These are phyloP conservation scores for Meteorus cinctellus DNA, from an alignment of 2,888 invertebrate genomes.

Conservation along the genomic window DNA sequence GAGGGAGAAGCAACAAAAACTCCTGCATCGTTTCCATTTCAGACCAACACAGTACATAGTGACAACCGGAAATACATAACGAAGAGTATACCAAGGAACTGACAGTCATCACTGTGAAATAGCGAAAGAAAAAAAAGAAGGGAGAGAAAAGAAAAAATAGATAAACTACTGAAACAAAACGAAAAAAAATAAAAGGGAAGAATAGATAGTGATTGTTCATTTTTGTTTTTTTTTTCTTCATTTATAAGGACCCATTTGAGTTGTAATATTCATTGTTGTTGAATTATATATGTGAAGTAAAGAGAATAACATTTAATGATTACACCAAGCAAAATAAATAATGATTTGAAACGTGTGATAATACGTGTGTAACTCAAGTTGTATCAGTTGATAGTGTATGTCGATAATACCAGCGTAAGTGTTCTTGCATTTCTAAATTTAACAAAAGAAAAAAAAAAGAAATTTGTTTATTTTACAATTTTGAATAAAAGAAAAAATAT, in stretches of 20 bases:
- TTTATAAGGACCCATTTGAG: not conserved
- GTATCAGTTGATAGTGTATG: not conserved
- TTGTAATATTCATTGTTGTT: not conserved
- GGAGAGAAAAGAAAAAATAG: too few relatives aligned
- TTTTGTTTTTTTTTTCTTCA: not conserved
- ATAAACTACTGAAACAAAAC: not conserved
- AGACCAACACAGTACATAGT: constrained; percentile 14
- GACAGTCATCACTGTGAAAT: not conserved
- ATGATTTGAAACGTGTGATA: not conserved
- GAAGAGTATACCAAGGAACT: constrained; percentile 1
- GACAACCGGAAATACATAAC: constrained; percentile 5
- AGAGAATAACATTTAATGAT: not conserved
- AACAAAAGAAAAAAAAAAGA: not conserved
- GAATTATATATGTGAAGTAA: not conserved
- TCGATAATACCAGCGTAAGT: not conserved
- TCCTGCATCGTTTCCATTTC: not conserved
- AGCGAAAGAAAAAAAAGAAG: not conserved
- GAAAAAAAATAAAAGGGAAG: not conserved
- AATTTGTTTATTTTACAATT: not conserved
- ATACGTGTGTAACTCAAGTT: constrained; percentile 1
- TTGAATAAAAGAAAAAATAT: not conserved
- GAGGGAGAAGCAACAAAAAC: constrained; percentile 51
- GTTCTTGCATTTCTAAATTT: not conserved
- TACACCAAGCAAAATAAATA: not conserved
- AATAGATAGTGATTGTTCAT: not conserved